phyloP scores from a whole-genome alignment of 2,797 vertebrate species.

The Neopelma chrysocephalum region DNA sequence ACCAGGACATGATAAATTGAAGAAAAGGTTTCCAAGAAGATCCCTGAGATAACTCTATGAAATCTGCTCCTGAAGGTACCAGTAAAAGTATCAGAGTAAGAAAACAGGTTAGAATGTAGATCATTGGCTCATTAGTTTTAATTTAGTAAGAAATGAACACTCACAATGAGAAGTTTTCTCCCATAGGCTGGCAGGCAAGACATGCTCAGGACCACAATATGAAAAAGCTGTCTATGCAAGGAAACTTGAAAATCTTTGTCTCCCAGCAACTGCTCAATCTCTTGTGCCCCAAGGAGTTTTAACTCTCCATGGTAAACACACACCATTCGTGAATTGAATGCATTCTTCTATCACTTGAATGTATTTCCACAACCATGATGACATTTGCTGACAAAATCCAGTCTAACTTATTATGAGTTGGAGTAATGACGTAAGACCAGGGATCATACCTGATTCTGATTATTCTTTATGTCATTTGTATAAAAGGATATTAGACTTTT shows the following conservation, averaged over 20 bases:
- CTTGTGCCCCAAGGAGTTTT: not conserved
- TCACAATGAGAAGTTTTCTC: not conserved
- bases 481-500: not conserved
- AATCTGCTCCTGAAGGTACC: not conserved
- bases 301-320: not conserved
- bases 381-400: not conserved
- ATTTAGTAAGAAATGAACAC: not conserved
- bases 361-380: not conserved
- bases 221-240: not conserved
- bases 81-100: not conserved
- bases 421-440: not conserved
- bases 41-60: not conserved
- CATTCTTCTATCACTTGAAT: not conserved
- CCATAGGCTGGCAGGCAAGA: not conserved
- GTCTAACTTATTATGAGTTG: not conserved
- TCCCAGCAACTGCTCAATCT: not conserved
- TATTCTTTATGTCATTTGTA: not conserved
- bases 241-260: not conserved
- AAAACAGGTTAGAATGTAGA: not conserved
- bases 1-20: not conserved
- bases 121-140: not conserved
- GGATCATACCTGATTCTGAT: not conserved
- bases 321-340: not conserved
- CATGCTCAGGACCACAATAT: not conserved
- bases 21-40: not conserved